Evolutionary conservation across 2,113 vertebrate species (phyloP).

Genomic region (Cyrtonyx montezumae): DNA sequence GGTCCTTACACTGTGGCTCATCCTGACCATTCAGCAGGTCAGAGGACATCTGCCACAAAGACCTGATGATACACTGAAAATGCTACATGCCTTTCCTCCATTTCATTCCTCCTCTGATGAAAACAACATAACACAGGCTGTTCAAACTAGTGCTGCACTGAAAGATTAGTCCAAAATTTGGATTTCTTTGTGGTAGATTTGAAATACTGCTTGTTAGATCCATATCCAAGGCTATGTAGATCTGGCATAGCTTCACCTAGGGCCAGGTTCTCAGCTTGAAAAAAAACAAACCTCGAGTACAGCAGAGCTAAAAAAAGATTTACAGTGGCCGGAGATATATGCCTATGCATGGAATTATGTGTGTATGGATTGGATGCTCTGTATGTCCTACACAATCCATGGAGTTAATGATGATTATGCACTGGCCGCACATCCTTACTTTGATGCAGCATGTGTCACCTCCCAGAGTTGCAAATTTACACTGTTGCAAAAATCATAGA

Average conservation of each 20-base stretch:
- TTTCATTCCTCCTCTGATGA: neutral
- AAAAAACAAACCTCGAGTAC: neutral
- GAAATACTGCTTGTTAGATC: neutral
- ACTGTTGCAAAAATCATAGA: neutral
- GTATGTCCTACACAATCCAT: neutral
- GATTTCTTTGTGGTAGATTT: neutral
- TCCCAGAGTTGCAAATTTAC: accelerated
- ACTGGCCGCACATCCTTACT: neutral
- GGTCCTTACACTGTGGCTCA: neutral
- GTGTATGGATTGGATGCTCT: neutral
- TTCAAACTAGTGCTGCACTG: accelerated
- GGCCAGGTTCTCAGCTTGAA: neutral
- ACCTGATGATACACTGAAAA: conserved; percentile 9
- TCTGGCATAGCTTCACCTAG: neutral
- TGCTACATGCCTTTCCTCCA: neutral
- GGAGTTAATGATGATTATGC: neutral
- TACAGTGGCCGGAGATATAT: neutral
- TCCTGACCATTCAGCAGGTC: neutral
- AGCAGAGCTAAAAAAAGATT: neutral
- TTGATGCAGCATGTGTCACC: accelerated
- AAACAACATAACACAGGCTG: neutral
- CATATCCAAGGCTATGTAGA: neutral
- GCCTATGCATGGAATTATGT: neutral
- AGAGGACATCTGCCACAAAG: conserved; percentile 30
- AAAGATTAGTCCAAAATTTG: conserved; percentile 5